Conservation (phyloP, 2,797 vertebrate genomes). For the Galagoides demidoff region DNA sequence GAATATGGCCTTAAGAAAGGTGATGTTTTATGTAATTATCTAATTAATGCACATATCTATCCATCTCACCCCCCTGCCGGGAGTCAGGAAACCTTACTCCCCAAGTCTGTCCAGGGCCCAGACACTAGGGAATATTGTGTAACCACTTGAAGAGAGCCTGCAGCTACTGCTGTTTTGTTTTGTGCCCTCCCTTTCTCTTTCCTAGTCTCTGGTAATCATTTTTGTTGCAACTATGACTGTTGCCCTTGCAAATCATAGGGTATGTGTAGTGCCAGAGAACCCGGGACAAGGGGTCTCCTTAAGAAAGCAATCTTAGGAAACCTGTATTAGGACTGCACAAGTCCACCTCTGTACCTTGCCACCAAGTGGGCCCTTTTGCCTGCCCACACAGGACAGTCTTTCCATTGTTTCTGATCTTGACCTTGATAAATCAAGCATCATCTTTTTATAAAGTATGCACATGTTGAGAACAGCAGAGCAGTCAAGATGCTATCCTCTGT, state of each 20-base stretch:
- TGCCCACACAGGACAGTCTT: neutral
- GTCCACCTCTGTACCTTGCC: neutral
- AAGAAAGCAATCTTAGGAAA: neutral
- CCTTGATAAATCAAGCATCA: neutral
- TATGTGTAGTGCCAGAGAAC: neutral
- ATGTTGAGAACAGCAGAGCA: neutral
- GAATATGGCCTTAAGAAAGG: slow-evolving; percentile 58
- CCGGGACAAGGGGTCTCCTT: neutral
- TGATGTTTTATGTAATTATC: slow-evolving; percentile 62
- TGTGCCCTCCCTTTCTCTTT: neutral
- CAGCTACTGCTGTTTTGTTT: neutral
- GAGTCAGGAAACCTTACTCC: slow-evolving; percentile 58
- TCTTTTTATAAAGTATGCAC: neutral
- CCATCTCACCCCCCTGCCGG: slow-evolving; percentile 56
- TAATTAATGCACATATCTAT: slow-evolving; percentile 75
- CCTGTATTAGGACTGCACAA: neutral
- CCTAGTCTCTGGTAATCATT: neutral
- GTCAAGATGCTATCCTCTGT: neutral
- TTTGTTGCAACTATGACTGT: neutral
- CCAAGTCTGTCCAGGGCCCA: neutral
- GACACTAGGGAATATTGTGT: slow-evolving; percentile 48
- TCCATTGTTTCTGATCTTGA: slow-evolving; percentile 33
- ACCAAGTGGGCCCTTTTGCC: neutral
- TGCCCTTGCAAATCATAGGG: neutral
- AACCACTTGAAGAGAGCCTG: neutral